phyloP scores from a whole-genome alignment of 1,140 invertebrate species.

The Aphelinus certus region DNA sequence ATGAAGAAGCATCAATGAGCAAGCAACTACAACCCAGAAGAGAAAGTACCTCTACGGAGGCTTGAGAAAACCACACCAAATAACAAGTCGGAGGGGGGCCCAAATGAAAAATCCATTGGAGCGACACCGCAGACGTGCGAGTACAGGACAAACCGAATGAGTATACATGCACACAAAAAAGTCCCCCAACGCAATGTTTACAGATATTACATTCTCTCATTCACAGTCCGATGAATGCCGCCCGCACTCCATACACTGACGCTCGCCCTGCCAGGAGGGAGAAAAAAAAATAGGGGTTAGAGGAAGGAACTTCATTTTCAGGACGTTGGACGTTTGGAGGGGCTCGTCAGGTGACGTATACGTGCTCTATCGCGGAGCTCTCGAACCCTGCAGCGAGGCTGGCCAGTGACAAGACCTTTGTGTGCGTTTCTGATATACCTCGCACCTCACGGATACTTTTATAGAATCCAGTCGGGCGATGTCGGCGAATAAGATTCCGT shows the following conservation, averaged over 20 bases:
- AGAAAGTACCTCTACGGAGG: no score
- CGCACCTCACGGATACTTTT: neutral
- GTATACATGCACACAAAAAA: neutral
- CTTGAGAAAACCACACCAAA: no score
- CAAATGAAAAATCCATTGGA: no score
- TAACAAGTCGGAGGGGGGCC: no score
- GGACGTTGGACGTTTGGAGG: neutral
- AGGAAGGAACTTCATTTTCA: neutral
- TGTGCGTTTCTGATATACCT: conserved; percentile 18
- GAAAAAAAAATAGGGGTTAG: neutral
- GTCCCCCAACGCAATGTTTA: neutral
- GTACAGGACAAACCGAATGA: neutral
- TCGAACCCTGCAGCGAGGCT: conserved; percentile 4
- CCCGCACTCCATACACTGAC: neutral
- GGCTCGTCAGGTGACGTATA: conserved; percentile 16
- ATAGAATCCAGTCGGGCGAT: no score
- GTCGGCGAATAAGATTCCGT: no score
- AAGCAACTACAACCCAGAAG: no score
- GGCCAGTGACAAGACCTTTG: conserved; percentile 1
- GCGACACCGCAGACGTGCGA: no score
- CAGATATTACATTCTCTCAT: conserved; percentile 20
- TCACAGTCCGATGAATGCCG: neutral
- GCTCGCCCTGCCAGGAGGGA: neutral
- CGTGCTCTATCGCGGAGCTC: conserved; percentile 20
- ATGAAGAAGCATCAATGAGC: no score